Conservation (phyloP, 1,140 invertebrate genomes). For the Dolichoris vasculosae region DNA sequence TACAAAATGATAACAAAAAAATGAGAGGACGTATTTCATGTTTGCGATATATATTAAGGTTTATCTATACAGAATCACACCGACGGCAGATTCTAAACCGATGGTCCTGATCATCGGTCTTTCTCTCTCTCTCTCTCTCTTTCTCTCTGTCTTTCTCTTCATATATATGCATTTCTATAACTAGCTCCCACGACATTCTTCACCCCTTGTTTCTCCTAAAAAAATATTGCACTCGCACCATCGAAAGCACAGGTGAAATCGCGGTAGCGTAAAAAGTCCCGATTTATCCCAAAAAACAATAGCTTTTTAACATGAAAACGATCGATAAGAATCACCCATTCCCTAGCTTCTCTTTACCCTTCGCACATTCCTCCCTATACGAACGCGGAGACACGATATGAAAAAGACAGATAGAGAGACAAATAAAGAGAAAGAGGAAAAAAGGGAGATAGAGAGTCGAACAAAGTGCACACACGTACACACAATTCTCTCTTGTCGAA, state of each 20-base stretch:
- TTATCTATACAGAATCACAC: slow-evolving; percentile 40
- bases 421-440: slow-evolving; percentile 37
- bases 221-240: slow-evolving; percentile 46
- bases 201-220: background rate
- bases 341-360: background rate
- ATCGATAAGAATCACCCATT: slow-evolving; percentile 42
- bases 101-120: slow-evolving; percentile 40
- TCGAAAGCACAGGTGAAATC: background rate
- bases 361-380: slow-evolving; percentile 23
- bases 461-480: slow-evolving; percentile 46
- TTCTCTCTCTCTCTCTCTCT: slow-evolving; percentile 2
- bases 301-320: slow-evolving; percentile 28
- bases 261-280: slow-evolving; percentile 29
- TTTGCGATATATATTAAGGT: background rate
- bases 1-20: slow-evolving; percentile 5
- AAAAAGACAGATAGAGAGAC: slow-evolving; percentile 21
- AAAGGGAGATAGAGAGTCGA: slow-evolving; percentile 47
- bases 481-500: slow-evolving; percentile 13
- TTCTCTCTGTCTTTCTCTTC: background rate
- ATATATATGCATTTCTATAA: background rate
- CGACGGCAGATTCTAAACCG: slow-evolving; percentile 19
- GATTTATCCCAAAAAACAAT: slow-evolving; percentile 30
- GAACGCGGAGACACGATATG: slow-evolving; percentile 2
- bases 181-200: background rate
- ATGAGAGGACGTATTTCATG: slow-evolving; percentile 3